Evolutionary conservation across 2,113 vertebrate genomes (phyloP).

Genomic region (Polypterus bichir): DNA sequence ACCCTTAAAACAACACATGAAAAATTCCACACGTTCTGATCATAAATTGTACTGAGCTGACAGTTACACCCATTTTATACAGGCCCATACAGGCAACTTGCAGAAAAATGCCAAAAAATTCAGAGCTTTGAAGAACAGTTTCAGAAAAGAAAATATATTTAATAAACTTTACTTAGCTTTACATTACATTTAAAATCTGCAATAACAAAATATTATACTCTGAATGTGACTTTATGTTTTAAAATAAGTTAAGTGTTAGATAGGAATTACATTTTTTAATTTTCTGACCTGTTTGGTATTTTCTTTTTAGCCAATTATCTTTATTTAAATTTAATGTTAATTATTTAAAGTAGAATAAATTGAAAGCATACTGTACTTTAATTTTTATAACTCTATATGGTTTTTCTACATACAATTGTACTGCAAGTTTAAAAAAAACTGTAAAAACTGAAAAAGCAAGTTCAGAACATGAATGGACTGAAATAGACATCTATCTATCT

Average conservation of each 20-base stretch:
- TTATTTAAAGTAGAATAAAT: too few species aligned
- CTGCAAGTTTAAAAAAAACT: too few species aligned
- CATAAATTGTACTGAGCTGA: background rate
- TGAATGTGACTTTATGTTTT: background rate
- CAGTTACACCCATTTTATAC: background rate
- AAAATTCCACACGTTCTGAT: background rate
- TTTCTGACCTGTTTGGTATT: background rate
- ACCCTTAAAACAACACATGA: background rate
- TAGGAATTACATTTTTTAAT: background rate
- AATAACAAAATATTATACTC: background rate
- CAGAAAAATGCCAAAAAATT: background rate
- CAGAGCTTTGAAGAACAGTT: background rate
- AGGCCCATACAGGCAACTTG: background rate
- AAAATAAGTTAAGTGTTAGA: background rate
- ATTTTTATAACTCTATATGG: too few species aligned
- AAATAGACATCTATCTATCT: too few species aligned
- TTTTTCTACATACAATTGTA: too few species aligned
- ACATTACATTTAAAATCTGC: background rate
- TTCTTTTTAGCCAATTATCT: too few species aligned
- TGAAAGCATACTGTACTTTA: too few species aligned
- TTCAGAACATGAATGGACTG: too few species aligned
- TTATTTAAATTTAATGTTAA: too few species aligned
- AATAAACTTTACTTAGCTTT: background rate
- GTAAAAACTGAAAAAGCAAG: too few species aligned
- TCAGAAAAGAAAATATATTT: background rate